phyloP scores from a whole-genome alignment of 92 coral and sea anemone genomes.

The Zoanthus solanderi region DNA sequence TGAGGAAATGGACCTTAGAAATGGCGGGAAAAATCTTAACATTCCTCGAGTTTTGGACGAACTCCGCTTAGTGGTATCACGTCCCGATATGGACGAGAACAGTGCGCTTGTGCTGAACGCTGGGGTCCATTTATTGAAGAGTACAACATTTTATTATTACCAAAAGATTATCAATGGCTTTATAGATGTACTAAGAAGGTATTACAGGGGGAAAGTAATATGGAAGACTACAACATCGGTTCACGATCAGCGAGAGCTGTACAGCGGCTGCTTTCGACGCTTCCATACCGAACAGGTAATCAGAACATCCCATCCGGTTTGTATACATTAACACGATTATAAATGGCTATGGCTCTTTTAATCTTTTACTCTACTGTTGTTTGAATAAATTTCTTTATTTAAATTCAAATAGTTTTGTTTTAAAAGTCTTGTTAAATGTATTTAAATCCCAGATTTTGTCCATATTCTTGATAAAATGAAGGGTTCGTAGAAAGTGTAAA shows the following conservation, averaged over 20 bases:
- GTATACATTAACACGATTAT: not conserved
- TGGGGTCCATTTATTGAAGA: constrained; percentile 86
- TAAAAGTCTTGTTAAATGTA: too few relatives aligned
- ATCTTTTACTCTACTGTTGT: too few relatives aligned
- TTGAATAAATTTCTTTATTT: too few relatives aligned
- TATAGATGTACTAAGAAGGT: constrained; percentile 63
- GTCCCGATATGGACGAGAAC: constrained; percentile 83
- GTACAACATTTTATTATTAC: constrained; percentile 81
- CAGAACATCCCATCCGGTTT: not conserved
- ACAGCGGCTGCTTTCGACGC: constrained; percentile 88
- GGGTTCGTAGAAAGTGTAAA: too few relatives aligned
- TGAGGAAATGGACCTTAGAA: constrained; percentile 80
- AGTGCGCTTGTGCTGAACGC: constrained; percentile 84
- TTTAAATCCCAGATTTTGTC: too few relatives aligned
- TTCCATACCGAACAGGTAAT: constrained; percentile 92
- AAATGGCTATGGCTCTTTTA: too few relatives aligned
- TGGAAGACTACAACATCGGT: constrained; percentile 91
- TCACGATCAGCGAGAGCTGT: constrained; percentile 83
- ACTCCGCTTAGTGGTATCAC: constrained; percentile 68
- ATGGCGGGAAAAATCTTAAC: constrained; percentile 72
- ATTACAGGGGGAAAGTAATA: constrained; percentile 81
- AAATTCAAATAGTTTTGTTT: too few relatives aligned
- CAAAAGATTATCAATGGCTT: constrained; percentile 83
- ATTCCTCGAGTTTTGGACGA: constrained; percentile 81
- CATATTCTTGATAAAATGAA: too few relatives aligned